These are phyloP conservation scores for Silurus meridionalis DNA, from an alignment of 2,113 vertebrate species.

Conservation along the genomic window DNA sequence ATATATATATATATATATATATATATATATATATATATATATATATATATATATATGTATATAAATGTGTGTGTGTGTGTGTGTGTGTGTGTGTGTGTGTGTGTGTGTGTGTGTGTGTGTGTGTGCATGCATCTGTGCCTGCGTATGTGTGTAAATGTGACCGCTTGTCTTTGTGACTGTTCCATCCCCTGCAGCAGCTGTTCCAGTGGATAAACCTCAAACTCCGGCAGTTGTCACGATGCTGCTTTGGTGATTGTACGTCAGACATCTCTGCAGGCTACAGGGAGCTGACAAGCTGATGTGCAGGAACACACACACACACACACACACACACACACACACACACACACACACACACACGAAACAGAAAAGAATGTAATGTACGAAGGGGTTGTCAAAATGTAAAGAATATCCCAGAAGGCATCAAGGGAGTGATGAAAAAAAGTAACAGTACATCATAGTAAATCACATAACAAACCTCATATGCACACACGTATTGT, in stretches of 20 bases:
- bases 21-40: no score
- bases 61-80: background rate
- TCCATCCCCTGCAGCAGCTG: slow-evolving; percentile 44
- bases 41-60: no score
- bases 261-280: slow-evolving; percentile 26
- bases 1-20: no score
- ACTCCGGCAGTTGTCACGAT: slow-evolving; percentile 31
- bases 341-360: background rate
- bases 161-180: slow-evolving; percentile 9
- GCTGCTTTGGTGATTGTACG: slow-evolving; percentile 8
- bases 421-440: background rate
- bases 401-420: background rate
- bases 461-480: background rate
- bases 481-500: background rate
- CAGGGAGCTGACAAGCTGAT: slow-evolving; percentile 19
- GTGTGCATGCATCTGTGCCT: background rate
- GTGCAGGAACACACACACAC: slow-evolving; percentile 1
- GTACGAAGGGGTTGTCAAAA: background rate
- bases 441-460: background rate
- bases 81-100: background rate
- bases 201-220: slow-evolving; percentile 52
- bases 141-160: slow-evolving; percentile 39
- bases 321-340: slow-evolving; percentile 16
- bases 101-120: background rate
- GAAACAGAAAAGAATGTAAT: background rate